Base-by-base conservation (phyloP, 2,797 vertebrate species). In the Tapirus indicus region DNA sequence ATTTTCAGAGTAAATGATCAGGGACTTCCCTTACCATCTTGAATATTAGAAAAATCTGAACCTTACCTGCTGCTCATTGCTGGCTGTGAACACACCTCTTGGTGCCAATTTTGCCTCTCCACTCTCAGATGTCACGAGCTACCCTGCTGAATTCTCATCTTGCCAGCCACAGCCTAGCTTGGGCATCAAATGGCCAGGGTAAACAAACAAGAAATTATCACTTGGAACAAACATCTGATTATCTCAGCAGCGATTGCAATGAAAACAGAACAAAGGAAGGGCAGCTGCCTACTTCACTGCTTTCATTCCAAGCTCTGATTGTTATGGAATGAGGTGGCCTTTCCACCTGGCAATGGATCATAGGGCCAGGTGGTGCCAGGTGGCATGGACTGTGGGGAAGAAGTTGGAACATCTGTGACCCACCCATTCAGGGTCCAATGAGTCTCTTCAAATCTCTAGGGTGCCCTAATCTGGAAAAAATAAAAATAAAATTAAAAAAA, bases 191-290 rank as follows among this genome's bases (percentile, higher is more conserved):
- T 88, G 85, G 90, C 92, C 95, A 97, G 87, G 41, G 25, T 97
- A 98, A 97, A 97, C 96, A 98, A 97, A 98, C 72, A 96, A 97
- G 82, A 97, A 97, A 98, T 98, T 97, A 97, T 96, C 97, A 88
- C 93, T 98, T 97, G 97, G 97, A 98, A 97, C 85, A 97, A 97
- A 97, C 97, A 97, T 98, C 97, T 97, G 97, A 98, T 97, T 97
- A 97, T 97, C 97, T 97, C 97, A 97, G 93, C 95, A 95, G 97
- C 96, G 83, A 91, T 91, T 94, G 96, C 92, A 97, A 38, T 95
- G 96, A 97, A 97, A 97, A 97, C 97, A 97, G 95, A 97, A 88
- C 92, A 96, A 74, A 92, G 93, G 86, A 96, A 97, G 68, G 84
- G 86, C 71, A 75, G 93, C 66, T n/a, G 44, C 80, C 91, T 77